Evolutionary conservation across 1,140 invertebrate species (phyloP).

Genomic region (Drosophila lowei): DNA sequence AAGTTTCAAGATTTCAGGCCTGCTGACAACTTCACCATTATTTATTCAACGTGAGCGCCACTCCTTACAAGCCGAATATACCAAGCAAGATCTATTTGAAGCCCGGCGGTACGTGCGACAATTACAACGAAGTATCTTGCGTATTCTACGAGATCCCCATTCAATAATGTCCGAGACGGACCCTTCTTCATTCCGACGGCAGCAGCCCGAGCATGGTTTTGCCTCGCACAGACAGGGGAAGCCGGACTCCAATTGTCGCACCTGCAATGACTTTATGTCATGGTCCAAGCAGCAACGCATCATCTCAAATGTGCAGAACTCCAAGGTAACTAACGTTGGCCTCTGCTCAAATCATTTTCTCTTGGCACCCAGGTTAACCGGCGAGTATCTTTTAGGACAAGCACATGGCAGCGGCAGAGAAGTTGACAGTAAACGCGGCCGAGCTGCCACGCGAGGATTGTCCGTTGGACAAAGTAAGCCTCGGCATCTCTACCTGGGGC

Average conservation of each 20-base stretch:
- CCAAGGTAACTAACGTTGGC: constrained; percentile 42
- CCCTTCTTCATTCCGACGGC: constrained; percentile 29
- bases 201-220: not conserved
- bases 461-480: constrained; percentile 90
- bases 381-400: constrained; percentile 43
- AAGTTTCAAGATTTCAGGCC: constrained; percentile 45
- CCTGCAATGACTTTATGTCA: constrained; percentile 89
- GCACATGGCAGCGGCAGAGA: constrained; percentile 46
- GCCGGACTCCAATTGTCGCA: constrained; percentile 85
- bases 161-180: constrained; percentile 51
- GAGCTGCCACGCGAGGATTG: constrained; percentile 84
- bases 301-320: constrained; percentile 82
- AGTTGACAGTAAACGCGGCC: constrained; percentile 32
- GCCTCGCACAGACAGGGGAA: constrained; percentile 34
- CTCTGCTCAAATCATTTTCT: not conserved
- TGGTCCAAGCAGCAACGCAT: constrained; percentile 87
- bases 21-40: constrained; percentile 12
- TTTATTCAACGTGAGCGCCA: constrained; percentile 51
- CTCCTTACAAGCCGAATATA: constrained; percentile 8
- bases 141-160: constrained; percentile 56
- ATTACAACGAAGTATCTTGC: constrained; percentile 54
- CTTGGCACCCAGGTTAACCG: not conserved
- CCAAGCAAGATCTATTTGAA: constrained; percentile 39
- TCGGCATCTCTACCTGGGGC: constrained; percentile 93
- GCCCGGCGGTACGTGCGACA: constrained; percentile 57